Evolutionary conservation across 2,797 vertebrate genomes (phyloP).

Genomic region (Novumbra hubbsi): DNA sequence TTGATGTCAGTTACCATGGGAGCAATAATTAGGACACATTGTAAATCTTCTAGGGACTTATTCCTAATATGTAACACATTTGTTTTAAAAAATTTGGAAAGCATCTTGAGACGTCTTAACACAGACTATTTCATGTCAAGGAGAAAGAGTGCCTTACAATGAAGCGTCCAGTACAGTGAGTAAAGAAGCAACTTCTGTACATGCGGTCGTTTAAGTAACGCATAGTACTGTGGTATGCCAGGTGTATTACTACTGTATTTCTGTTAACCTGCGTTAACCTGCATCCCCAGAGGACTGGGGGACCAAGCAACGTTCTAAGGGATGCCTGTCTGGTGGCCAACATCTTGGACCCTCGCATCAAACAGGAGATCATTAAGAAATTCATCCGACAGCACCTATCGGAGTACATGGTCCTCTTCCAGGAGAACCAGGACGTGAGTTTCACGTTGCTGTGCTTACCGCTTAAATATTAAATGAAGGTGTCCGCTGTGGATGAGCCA

Average conservation of each 20-base stretch:
- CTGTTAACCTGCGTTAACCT: background rate
- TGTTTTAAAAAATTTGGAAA: no score
- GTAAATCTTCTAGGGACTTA: no score
- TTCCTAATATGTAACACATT: no score
- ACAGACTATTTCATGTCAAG: no score
- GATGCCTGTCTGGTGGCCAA: conserved; percentile 96
- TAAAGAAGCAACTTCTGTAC: no score
- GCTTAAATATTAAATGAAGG: background rate
- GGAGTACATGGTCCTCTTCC: conserved; percentile 95
- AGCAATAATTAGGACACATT: no score
- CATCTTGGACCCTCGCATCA: conserved; percentile 93
- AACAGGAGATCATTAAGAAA: conserved; percentile 98
- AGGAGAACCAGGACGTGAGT: conserved; percentile 99
- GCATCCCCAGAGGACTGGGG: conserved; percentile 81
- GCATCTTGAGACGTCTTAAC: no score
- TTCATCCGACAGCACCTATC: conserved; percentile 97
- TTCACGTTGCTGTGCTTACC: background rate
- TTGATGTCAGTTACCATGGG: no score
- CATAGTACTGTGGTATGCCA: background rate
- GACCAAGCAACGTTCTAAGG: conserved; percentile 93
- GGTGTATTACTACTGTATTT: background rate
- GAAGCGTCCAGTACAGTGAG: no score
- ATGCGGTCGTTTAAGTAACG: background rate
- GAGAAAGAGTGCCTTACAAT: no score
- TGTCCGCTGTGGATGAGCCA: background rate